Percentiles rank a stretch among this genome's conserved stretches.
These are phyloP conservation scores for Caenorhabditis tropicalis DNA, from an alignment of 1,140 invertebrate species.

Conservation along the genomic window DNA sequence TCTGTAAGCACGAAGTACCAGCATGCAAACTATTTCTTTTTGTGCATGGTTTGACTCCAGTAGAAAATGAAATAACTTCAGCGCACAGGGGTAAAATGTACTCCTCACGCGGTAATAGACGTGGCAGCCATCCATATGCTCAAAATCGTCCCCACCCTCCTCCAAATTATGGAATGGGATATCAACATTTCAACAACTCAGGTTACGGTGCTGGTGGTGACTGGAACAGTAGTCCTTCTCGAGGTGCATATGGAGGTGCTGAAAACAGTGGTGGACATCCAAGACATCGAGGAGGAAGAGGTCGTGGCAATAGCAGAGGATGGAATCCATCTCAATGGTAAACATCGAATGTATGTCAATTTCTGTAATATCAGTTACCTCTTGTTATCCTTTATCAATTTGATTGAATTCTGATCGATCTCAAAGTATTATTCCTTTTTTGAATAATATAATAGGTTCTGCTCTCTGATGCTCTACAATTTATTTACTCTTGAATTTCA, in stretches of 20 bases:
- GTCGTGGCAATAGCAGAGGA: not conserved
- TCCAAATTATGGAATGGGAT: constrained; percentile 8
- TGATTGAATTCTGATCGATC: not conserved
- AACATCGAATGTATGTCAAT: not conserved
- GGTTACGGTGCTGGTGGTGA: constrained; percentile 22
- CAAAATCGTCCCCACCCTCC: constrained; percentile 10
- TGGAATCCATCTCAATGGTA: constrained; percentile 11
- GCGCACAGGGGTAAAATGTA: not conserved
- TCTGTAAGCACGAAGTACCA: not conserved
- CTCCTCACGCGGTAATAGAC: constrained; percentile 1
- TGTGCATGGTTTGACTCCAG: not conserved
- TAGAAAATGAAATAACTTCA: not conserved
- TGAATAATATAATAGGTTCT: too few species aligned
- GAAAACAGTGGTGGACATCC: not conserved
- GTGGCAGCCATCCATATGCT: not conserved
- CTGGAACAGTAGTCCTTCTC: not conserved
- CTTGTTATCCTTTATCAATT: not conserved
- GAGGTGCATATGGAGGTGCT: not conserved
- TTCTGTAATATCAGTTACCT: not conserved
- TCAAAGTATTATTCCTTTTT: too few species aligned
- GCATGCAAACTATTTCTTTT: not conserved
- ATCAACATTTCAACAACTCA: constrained; percentile 31
- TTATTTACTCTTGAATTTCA: too few species aligned
- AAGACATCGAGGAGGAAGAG: not conserved
- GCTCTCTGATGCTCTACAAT: too few species aligned